A percentile compares a stretch with the other conserved stretches of the same genome.
Conservation (phyloP, 2,113 vertebrate genomes). For the Capreolus pygargus region DNA sequence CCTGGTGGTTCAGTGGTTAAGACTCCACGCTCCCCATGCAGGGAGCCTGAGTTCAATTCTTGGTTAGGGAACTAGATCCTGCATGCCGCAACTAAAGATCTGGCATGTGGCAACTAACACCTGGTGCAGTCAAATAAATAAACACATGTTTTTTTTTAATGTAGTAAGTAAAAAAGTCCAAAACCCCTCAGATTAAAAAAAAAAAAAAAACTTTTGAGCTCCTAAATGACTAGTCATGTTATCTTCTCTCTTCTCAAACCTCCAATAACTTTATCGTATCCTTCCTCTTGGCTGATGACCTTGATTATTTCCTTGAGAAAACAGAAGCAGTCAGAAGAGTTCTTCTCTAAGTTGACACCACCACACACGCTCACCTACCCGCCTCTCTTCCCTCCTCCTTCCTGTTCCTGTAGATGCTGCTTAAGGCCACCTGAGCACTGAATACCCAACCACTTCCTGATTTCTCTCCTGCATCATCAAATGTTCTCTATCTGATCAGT, state of each 20-base stretch:
- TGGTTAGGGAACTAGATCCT: background rate
- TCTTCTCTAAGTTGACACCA: background rate
- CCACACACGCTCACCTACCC: background rate
- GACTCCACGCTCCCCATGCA: background rate
- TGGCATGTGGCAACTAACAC: background rate
- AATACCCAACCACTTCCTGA: background rate
- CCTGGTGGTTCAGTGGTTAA: background rate
- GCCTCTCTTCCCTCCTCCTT: background rate
- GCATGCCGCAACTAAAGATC: background rate
- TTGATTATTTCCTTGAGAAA: conserved; percentile 36
- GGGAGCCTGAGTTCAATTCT: background rate
- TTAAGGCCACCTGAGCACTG: background rate
- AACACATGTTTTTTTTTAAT: background rate
- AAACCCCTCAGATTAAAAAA: background rate
- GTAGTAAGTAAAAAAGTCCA: background rate
- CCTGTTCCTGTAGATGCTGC: background rate
- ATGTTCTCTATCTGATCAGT: background rate
- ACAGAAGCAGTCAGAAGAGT: background rate
- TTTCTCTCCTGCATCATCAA: background rate
- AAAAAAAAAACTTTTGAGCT: background rate
- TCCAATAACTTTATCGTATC: background rate
- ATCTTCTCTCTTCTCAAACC: background rate
- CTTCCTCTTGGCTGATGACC: background rate
- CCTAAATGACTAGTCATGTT: background rate
- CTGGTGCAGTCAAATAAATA: background rate